These are phyloP conservation scores for Drosophila tsacasi DNA, from an alignment of 1,140 invertebrate genomes.

Conservation along the genomic window DNA sequence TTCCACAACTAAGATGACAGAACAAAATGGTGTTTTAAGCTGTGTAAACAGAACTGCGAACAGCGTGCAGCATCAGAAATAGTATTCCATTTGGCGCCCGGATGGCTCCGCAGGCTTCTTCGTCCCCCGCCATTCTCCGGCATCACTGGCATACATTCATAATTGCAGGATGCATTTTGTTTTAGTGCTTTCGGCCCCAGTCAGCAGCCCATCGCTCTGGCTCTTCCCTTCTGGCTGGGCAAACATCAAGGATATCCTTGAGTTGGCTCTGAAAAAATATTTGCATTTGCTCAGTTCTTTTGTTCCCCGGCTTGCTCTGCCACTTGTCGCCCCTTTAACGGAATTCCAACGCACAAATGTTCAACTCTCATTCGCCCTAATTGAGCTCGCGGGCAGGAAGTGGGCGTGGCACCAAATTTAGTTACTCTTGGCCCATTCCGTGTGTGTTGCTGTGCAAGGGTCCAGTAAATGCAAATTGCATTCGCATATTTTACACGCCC, in stretches of 20 bases:
- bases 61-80: slow-evolving; percentile 53
- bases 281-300: slow-evolving; percentile 45
- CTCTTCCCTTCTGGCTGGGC: slow-evolving; percentile 35
- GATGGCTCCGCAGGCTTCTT: slow-evolving; percentile 38
- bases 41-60: slow-evolving; percentile 12
- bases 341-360: slow-evolving; percentile 25
- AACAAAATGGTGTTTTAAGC: background rate
- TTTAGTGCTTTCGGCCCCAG: slow-evolving; percentile 46
- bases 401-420: slow-evolving; percentile 34
- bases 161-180: slow-evolving; percentile 77
- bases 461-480: slow-evolving; percentile 61
- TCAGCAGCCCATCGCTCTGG: background rate
- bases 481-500: slow-evolving; percentile 59
- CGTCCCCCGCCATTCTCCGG: slow-evolving; percentile 15
- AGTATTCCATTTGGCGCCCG: slow-evolving; percentile 48
- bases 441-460: slow-evolving; percentile 17
- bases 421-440: slow-evolving; percentile 35
- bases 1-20: too few relatives aligned
- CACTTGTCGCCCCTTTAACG: slow-evolving; percentile 16
- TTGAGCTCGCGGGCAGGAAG: slow-evolving; percentile 19
- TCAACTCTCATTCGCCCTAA: slow-evolving; percentile 33
- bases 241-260: slow-evolving; percentile 80
- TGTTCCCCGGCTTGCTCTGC: slow-evolving; percentile 12
- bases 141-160: slow-evolving; percentile 62
- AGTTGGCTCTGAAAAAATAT: slow-evolving; percentile 79